These are phyloP conservation scores for Kobus ellipsiprymnus DNA, from an alignment of 2,113 vertebrate genomes.

Conservation along the genomic window DNA sequence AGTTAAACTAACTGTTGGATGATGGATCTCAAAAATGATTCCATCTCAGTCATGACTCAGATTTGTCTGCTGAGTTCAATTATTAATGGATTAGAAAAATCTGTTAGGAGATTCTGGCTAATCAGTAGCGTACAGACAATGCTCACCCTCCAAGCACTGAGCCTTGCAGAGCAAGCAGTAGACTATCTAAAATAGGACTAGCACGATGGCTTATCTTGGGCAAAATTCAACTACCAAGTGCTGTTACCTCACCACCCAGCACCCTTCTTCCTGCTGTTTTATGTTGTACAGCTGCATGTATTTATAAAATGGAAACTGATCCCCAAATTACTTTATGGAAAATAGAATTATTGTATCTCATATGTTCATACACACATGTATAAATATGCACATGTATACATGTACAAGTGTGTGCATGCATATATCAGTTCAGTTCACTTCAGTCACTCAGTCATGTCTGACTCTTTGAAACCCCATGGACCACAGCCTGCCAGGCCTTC, in stretches of 20 bases:
- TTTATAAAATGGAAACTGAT: not conserved
- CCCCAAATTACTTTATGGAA: not conserved
- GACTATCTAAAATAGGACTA: not conserved
- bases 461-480: not conserved
- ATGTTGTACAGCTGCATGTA: not conserved
- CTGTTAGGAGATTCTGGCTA: not conserved
- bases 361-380: not conserved
- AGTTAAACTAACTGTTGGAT: not conserved
- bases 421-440: not conserved
- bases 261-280: not conserved
- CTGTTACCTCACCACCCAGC: not conserved
- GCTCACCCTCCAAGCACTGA: not conserved
- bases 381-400: not conserved
- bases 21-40: not conserved
- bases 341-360: not conserved
- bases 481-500: not conserved
- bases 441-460: not conserved
- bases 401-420: not conserved
- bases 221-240: not conserved
- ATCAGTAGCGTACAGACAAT: not conserved
- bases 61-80: not conserved
- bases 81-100: conserved; percentile 7
- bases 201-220: not conserved
- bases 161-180: not conserved
- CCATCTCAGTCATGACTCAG: not conserved